phyloP scores from a whole-genome alignment of 2,113 vertebrate species.

The Tychaedon coryphoeus region DNA sequence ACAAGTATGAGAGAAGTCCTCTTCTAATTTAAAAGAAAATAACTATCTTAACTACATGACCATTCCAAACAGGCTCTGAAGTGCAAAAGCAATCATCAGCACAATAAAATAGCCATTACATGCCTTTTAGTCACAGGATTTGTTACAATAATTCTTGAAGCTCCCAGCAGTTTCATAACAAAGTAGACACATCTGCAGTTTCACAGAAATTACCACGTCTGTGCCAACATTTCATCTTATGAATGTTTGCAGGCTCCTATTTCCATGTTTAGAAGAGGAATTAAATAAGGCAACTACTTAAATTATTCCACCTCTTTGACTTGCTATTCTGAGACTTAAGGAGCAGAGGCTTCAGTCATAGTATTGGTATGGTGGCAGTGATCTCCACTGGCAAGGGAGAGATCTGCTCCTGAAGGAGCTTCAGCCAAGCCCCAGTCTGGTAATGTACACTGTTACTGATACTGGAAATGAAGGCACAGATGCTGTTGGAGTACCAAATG shows the following conservation, averaged over 20 bases:
- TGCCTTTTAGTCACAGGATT: constrained; percentile 12
- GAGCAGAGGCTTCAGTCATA: not conserved
- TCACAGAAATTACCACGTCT: not conserved
- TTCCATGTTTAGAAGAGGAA: constrained; percentile 48
- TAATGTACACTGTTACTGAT: not conserved
- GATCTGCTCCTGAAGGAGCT: not conserved
- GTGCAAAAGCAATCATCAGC: not conserved
- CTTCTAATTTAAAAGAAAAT: not conserved
- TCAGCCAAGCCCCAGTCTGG: not conserved
- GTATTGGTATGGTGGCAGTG: not conserved
- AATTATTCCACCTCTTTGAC: constrained; percentile 5
- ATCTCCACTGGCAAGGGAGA: not conserved
- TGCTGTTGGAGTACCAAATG: not conserved
- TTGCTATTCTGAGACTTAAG: constrained; percentile 15
- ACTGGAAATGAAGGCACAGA: not conserved
- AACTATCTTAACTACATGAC: not conserved
- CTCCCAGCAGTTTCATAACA: constrained; percentile 43
- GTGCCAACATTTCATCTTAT: not conserved
- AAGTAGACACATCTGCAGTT: constrained; percentile 33
- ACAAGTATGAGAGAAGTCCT: not conserved
- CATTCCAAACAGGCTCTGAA: not conserved
- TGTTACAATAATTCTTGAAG: not conserved
- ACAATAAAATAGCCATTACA: not conserved
- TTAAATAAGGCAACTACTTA: constrained; percentile 24
- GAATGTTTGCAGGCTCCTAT: not conserved